Base-by-base conservation (phyloP, 2,113 vertebrate species). In the Leptosomus discolor region DNA sequence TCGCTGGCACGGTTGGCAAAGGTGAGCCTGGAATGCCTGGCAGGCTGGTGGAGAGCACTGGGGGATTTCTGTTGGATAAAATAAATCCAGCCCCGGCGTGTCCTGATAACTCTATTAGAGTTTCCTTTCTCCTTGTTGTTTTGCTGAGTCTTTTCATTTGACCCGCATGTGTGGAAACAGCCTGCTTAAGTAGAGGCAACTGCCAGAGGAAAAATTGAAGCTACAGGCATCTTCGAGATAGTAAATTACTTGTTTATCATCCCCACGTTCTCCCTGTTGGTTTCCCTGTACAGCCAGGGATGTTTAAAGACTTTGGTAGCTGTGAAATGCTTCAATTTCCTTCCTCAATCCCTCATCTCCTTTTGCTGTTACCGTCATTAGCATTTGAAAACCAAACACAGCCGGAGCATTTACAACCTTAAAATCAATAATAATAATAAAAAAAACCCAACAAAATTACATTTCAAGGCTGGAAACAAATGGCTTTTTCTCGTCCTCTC, bases 261-360 rank as follows among this genome's bases (percentile, higher is more conserved):
- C 67, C 70, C n/a, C 22, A 15, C 4, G 0, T 46, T 73, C 67
- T 94, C 94, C 85, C 87, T 26, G 61, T 57, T 85, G 96, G 74
- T 57, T 81, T 90, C 70, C 54, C 29, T 2, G 36, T 5, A 10
- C 1, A 17, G 58, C 65, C 70, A 20, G 83, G 27, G 82, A 51
- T 48, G 83, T 54, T 81, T 76, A 80, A 84, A 87, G 93, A 8
- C 45, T 84, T 61, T 3, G 27, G 88, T 23, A 54, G 68, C 95
- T 50, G 84, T 69, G 85, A 96, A 96, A 92, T 53, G 57, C 63
- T 73, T 80, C 75, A 10, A 57, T 95, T 89, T 94, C 87, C 85
- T 69, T 78, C 84, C 77, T 58, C 3, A 1, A 56, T 79, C 71
- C 58, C 71, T 79, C 81, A 9, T 32, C 58, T 92, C 86, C 83